Evolutionary conservation across 2,113 vertebrate genomes (phyloP), one percentile per base, ranked within the genome.

Genomic region (Nerophis lumbriciformis): DNA sequence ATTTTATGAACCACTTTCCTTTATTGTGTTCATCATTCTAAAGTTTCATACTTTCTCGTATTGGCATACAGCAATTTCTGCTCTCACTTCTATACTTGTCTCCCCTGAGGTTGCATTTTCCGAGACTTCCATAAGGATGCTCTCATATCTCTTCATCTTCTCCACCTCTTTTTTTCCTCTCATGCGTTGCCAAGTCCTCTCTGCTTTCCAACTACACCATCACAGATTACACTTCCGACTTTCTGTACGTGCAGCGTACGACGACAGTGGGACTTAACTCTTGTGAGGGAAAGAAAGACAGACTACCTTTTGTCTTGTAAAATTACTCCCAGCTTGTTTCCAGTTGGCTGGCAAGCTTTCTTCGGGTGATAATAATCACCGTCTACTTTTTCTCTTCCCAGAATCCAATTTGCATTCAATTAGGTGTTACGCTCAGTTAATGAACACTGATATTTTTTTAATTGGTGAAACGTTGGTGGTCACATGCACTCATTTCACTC

Each of bases 231-330:
- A 80, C 42, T 10, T 44, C 8, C 79, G 63, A 74, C 73, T 70
- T 71, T 66, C 52, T 69, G 68, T 65, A 75, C 57, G 72, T 71
- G 68, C 66, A 68, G 65, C 60, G 48, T 57, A 54, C 44, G 53
- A 76, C 65, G 38, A 59, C 63, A 53, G 68, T 16, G 59, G 73
- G 77, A 78, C 62, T 78, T 66, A 71, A 81, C 79, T 45, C 75
- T 67, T 81, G 79, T 72, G 75, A 68, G 52, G 59, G 71, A 63
- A 55, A 57, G 71, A 63, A 55, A 77, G 56, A 87, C 80, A 87
- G 82, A 82, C 77, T 72, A 82, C 76, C 83, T 87, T 89, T 88
- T 90, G 88, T 88, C 81, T 28, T 61, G 49, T 72, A 68, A 84
- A 86, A 84, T 88, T 68, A 81, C 60, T 84, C 59, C 80, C 83